phyloP scores from a whole-genome alignment of 2,113 vertebrate genomes.

The Campylomormyrus tamandua region DNA sequence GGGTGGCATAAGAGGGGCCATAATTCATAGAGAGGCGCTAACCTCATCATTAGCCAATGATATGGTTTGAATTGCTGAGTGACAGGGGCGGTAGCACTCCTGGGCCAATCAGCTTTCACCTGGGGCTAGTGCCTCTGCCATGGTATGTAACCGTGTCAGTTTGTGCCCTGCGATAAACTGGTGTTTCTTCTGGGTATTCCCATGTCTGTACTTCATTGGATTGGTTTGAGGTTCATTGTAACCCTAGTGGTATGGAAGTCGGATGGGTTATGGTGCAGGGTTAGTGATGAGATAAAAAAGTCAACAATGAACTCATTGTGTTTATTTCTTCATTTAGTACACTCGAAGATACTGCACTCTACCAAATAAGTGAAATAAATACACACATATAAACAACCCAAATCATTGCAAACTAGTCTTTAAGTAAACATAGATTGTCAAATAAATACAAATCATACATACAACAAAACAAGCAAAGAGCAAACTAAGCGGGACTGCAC shows the following conservation, averaged over 20 bases:
- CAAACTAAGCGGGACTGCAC: constrained; percentile 14
- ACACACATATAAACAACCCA: constrained; percentile 31
- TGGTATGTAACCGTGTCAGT: background rate
- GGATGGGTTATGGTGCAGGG: background rate
- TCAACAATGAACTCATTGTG: background rate
- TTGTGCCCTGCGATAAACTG: background rate
- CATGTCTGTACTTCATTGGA: background rate
- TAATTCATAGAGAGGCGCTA: background rate
- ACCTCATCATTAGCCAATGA: background rate
- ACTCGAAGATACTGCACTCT: constrained; percentile 40
- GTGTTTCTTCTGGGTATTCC: background rate
- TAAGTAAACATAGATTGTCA: constrained; percentile 14
- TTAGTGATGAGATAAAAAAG: background rate
- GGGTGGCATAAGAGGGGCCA: background rate
- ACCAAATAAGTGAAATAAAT: constrained; percentile 32
- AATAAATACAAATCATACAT: constrained; percentile 22
- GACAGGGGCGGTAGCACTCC: background rate
- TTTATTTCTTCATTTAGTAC: constrained; percentile 38
- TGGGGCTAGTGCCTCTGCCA: background rate
- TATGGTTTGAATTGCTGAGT: background rate
- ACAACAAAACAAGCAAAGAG: constrained; percentile 15
- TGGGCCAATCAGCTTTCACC: background rate
- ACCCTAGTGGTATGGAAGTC: background rate
- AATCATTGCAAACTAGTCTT: constrained; percentile 31
- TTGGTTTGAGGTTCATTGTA: background rate